Base-by-base conservation (phyloP, 2,888 invertebrate species). In the Xylophagus ater region DNA sequence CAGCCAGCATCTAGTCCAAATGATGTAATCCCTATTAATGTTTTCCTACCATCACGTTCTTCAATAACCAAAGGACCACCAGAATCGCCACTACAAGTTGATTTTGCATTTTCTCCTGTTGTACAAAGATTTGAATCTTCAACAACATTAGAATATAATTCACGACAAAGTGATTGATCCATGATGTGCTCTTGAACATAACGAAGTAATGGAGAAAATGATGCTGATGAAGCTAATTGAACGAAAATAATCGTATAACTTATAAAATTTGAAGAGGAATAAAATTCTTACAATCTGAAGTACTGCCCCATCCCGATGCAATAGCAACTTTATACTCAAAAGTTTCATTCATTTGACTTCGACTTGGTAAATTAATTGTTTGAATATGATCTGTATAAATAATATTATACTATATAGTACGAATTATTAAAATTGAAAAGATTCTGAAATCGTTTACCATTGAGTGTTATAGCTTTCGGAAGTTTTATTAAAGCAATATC, bases 1-100 rank as follows among this genome's bases (percentile, higher is more conserved):
- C 60, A 60, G 21, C 60, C 60, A 32, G 56, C 56, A 38, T 59
- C 60, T 40, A 59, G 60, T 13, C 62, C 62, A 37, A 60, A 63
- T 3, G 62, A 62, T 6, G 59, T 62, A 14, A 62, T 45, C 1
- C 62, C 62, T 21, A 62, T 53, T n/a, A n/a, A n/a, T n/a, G n/a
- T n/a, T n/a, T n/a, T n/a, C n/a, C n/a, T n/a, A n/a, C n/a, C n/a
- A n/a, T n/a, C n/a, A n/a, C n/a, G n/a, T n/a, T n/a, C n/a, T n/a
- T n/a, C n/a, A n/a, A n/a, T n/a, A n/a, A n/a, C n/a, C n/a, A n/a
- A n/a, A n/a, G n/a, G n/a, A n/a, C n/a, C n/a, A n/a, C n/a, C n/a
- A n/a, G n/a, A n/a, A n/a, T n/a, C 60, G 29, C 60, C 60, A 25
- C 52, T 49, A 50, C 59, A 60, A 34, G 56, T 56, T 34, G 59